phyloP scores from a whole-genome alignment of 2,797 vertebrate species.

The Anguilla anguilla region DNA sequence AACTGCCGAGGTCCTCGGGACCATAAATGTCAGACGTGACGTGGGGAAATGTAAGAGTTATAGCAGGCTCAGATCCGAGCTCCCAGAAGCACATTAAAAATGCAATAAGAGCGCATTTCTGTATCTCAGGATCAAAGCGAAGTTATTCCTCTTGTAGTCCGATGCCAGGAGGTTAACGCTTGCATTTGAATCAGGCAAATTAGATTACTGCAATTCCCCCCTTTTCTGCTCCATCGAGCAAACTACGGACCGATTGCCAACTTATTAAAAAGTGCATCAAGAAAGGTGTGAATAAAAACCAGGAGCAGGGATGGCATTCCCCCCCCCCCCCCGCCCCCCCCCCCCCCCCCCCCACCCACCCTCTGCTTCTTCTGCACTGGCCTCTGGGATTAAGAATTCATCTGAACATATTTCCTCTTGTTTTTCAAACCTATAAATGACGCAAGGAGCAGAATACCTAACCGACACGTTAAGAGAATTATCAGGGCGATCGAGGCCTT shows the following conservation, averaged over 20 bases:
- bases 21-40: neutral
- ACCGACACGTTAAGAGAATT: neutral
- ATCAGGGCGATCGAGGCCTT: neutral
- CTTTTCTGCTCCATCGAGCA: neutral
- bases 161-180: neutral
- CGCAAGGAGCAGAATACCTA: neutral
- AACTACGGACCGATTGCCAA: neutral
- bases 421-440: neutral
- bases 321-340: too few relatives aligned
- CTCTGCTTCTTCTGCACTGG: neutral
- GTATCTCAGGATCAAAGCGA: neutral
- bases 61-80: neutral
- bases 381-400: neutral
- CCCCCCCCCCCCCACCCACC: too few relatives aligned
- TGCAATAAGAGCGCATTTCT: neutral
- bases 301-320: neutral
- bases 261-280: neutral
- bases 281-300: neutral
- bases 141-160: neutral
- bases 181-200: neutral
- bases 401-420: neutral
- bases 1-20: neutral
- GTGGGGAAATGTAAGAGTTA: neutral
- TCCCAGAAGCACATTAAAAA: neutral
- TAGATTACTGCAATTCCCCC: neutral